Evolutionary conservation across 2,113 vertebrate genomes (phyloP), one percentile per base, ranked within the genome.

Genomic region (Chamaea fasciata): DNA sequence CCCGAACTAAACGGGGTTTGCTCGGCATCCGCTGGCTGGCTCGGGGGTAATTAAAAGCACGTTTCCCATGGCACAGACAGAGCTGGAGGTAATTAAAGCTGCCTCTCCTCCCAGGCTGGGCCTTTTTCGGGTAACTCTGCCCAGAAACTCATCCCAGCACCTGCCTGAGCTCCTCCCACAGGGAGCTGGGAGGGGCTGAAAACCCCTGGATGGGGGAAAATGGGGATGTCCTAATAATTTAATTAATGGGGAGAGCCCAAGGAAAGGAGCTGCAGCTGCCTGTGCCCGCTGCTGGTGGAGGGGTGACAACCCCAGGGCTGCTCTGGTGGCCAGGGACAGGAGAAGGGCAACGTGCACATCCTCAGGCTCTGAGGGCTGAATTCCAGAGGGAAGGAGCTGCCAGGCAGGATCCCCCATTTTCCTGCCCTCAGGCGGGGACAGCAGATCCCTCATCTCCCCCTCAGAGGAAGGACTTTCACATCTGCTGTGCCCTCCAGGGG

Each of bases 21-120:
- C 62, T 70, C 17, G 2, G 80, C 39, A 52, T 7, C 9, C 3
- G 22, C 59, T 13, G 74, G 41, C 69, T 70, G 74, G 41, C 69
- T 70, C 37, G 0, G 8, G 77, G 24, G 71, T 91, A 71, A 94
- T 89, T 94, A 91, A 82, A 79, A 87, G 49, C 73, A 5, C 37
- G 26, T 92, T 87, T 76, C 95, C 93, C 87, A 4, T 0, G 79
- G 94, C 87, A 42, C 4, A 6, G 5, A 2, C 35, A 3, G 88
- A 53, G 53, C 22, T 9, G 15, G 56, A 91, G 92, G 77, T 94
- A 68, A 96, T 93, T 94, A 92, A 71, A 69, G 52, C 76, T 11
- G 57, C 27, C 39, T 64, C 84, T 79, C 63, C 63, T 69, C n/a
- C 62, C 4, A 9, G 64, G 86, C 78, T 49, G 39, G 7, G 9